Percentiles rank a stretch among this genome's conserved stretches.
These are phyloP conservation scores for Leuciscus idus DNA, from an alignment of 2,113 vertebrate genomes.

Conservation along the genomic window DNA sequence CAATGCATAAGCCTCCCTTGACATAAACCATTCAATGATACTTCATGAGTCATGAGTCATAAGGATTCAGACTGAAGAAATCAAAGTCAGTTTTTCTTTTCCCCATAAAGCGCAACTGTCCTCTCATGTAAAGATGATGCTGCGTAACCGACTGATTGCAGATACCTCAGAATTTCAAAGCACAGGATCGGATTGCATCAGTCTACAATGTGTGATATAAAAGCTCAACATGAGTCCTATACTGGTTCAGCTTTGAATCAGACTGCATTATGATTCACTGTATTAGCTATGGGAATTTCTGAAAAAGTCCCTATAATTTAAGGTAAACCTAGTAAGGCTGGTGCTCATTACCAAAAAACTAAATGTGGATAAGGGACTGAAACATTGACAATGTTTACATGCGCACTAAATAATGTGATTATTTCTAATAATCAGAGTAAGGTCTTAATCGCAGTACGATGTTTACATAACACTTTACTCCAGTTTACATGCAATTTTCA, in stretches of 20 bases:
- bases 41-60: neutral
- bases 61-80: neutral
- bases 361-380: neutral
- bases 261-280: neutral
- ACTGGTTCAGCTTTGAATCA: neutral
- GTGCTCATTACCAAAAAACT: neutral
- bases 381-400: too few species aligned
- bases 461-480: too few species aligned
- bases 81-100: neutral
- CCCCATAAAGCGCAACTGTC: neutral
- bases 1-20: neutral
- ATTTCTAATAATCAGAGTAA: too few species aligned
- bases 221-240: neutral
- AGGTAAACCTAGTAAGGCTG: neutral
- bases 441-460: too few species aligned
- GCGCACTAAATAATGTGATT: too few species aligned
- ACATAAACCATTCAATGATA: neutral
- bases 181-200: slow-evolving; percentile 38
- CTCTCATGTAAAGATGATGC: slow-evolving; percentile 3
- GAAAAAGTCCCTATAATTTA: neutral
- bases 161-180: neutral
- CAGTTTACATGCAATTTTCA: too few species aligned
- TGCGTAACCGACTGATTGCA: neutral
- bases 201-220: slow-evolving; percentile 13
- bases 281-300: neutral